Base-by-base conservation (phyloP, 2,113 vertebrate species). In the Crotalus viridis region DNA sequence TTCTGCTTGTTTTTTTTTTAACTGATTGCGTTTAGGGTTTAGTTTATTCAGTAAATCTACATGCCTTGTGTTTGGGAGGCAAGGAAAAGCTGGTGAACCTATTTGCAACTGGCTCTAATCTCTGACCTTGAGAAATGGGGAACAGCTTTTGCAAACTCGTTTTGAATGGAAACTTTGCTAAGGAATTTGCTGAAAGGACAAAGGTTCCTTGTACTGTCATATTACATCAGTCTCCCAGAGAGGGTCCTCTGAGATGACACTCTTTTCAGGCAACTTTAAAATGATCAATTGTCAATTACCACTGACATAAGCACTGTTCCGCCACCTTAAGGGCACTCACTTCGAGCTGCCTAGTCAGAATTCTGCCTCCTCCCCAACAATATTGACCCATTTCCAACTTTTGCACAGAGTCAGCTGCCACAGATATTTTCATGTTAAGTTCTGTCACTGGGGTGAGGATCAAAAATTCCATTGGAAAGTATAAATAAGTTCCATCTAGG, bases 311-410 rank as follows among this genome's bases (percentile, higher is more conserved):
- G 0, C 51, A 43, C 9, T 88, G 43, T 89, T 94, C 93, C 81
- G 88, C 88, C 59, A 91, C 92, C 48, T 92, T 21, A 7, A 22
- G 85, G 8, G 93, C 43, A 43, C 90, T 90, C 94, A 39, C 69
- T 39, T 89, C 15, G 95, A 33, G 1, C 57, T 95, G 93, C 94
- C 90, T 96, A 93, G 95, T 94, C 91, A 91, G 95, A 93, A 87
- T 91, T 89, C 94, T 39, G 52, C 91, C n/a, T 46, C 22, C 43
- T 95, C 94, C 95, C 94, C 94, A 95, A 96, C 96, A 94, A 94
- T 88, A 92, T 96, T 91, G 95, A 90, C 91, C 94, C 94, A 96
- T 95, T 97, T 96, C 95, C 93, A 95, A 95, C 95, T 89, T 94
- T 92, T 54, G 57, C 93, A 85, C 92, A 92, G 64, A 95, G 95